These are phyloP conservation scores for Toxostoma redivivum DNA, from an alignment of 2,113 vertebrate species.

Conservation along the genomic window DNA sequence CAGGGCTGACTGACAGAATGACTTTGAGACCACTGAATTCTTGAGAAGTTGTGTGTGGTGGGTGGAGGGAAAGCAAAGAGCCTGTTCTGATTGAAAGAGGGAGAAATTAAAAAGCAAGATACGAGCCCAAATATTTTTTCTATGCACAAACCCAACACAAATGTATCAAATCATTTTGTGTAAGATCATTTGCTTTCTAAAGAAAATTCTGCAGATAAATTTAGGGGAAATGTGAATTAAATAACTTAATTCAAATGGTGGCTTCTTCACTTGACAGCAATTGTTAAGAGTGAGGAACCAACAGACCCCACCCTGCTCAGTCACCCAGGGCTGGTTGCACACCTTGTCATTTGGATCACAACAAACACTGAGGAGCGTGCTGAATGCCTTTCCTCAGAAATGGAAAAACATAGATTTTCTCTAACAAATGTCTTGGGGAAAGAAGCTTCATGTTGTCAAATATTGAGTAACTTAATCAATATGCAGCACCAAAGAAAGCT, in stretches of 20 bases:
- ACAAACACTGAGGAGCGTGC: not conserved
- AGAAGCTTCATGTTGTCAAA: not conserved
- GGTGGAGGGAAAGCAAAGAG: not conserved
- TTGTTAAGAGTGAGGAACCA: not conserved
- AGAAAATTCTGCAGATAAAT: not conserved
- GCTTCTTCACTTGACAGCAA: not conserved
- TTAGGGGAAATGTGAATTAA: not conserved
- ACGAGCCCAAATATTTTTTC: not conserved
- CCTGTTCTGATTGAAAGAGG: not conserved
- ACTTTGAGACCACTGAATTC: not conserved
- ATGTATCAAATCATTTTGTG: not conserved
- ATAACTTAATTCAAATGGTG: not conserved
- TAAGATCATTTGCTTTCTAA: not conserved
- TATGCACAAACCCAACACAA: not conserved
- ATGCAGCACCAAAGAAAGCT: not conserved
- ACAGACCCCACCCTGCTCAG: not conserved
- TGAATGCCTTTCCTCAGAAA: not conserved
- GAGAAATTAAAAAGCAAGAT: not conserved
- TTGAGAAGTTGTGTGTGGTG: not conserved
- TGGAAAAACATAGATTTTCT: not conserved
- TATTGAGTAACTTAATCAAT: conserved; percentile 28
- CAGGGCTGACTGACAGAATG: not conserved
- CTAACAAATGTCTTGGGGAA: not conserved
- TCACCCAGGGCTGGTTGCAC: not conserved
- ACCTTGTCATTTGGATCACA: not conserved